Conservation (phyloP, 2,797 vertebrate genomes). For the Megalops cyprinoides region DNA sequence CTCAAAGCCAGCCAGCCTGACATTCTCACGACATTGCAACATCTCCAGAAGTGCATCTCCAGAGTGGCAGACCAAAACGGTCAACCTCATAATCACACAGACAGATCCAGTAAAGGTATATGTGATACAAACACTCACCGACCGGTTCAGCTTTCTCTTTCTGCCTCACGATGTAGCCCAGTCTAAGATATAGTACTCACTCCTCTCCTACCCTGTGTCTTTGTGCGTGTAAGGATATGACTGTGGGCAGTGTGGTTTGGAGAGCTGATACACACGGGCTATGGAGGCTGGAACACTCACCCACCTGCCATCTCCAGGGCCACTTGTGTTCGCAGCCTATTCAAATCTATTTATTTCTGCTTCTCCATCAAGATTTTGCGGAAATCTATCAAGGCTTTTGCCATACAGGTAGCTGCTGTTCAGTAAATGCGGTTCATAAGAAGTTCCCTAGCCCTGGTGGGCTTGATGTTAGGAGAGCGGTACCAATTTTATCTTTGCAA, state of each 20-base stretch:
- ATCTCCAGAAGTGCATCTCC: neutral
- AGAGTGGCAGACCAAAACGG: neutral
- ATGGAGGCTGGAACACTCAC: neutral
- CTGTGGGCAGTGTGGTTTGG: constrained; percentile 10
- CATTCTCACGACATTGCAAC: neutral
- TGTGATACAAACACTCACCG: constrained; percentile 5
- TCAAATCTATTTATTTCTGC: neutral
- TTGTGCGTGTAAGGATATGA: constrained; percentile 31
- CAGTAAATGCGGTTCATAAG: neutral
- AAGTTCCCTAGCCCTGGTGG: too few species aligned
- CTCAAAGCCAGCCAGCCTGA: neutral
- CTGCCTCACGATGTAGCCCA: constrained; percentile 8
- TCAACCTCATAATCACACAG: neutral
- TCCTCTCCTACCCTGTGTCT: constrained; percentile 21
- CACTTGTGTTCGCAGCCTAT: neutral
- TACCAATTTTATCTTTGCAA: too few species aligned
- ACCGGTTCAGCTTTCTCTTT: constrained; percentile 21
- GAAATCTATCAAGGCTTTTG: neutral
- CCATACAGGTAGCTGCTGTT: neutral
- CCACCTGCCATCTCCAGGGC: neutral
- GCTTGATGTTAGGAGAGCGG: too few species aligned
- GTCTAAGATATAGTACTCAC: constrained; percentile 28
- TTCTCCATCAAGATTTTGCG: neutral
- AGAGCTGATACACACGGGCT: neutral
- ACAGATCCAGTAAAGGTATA: neutral